Evolutionary conservation across 2,797 vertebrate genomes (phyloP), one percentile per base, ranked within the genome.

Genomic region (Emys orbicularis): DNA sequence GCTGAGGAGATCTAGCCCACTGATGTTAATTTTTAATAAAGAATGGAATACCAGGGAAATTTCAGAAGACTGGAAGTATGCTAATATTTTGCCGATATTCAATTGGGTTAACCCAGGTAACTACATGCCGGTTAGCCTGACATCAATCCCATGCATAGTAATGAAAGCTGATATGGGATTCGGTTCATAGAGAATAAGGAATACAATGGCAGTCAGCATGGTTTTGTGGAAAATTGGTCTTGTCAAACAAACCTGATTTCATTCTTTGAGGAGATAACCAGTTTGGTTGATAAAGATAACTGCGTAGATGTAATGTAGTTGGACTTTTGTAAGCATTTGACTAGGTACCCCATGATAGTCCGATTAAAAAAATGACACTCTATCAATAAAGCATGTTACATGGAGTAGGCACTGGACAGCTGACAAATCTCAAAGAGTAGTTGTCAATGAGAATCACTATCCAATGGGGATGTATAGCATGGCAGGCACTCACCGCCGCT

Each of bases 121-220:
- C 11, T 72, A 4, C 18, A 87, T n/a, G 12, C 80, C 86, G 47
- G 90, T 91, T 92, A 77, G 90, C 93, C 92, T 83, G 18, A 34
- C 50, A 90, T 59, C 27, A 57, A 13, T 80, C 82, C 50, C 0
- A 0, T 50, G 54, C 11, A 77, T 85, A 94, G 94, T 72, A 94
- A 96, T 44, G 77, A 96, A 84, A 88, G 34, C 19, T 86, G 86
- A 90, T 91, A 86, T 4, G 65, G 89, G 81, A 93, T 90, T 90
- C 90, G 95, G 44, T 88, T 81, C 95, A 96, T 96, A 93, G 88
- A 90, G 94, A 82, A 94, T 83, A 94, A 44, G 57, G 89, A 83
- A 81, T 77, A 86, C 93, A 94, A 95, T 92, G 89, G 79, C 72
- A 89, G 81, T 41, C 93, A 95, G 86, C 53, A 83, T 16, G 3